Evolutionary conservation across 2,113 vertebrate species (phyloP).

Genomic region (Pygoscelis antarcticus): DNA sequence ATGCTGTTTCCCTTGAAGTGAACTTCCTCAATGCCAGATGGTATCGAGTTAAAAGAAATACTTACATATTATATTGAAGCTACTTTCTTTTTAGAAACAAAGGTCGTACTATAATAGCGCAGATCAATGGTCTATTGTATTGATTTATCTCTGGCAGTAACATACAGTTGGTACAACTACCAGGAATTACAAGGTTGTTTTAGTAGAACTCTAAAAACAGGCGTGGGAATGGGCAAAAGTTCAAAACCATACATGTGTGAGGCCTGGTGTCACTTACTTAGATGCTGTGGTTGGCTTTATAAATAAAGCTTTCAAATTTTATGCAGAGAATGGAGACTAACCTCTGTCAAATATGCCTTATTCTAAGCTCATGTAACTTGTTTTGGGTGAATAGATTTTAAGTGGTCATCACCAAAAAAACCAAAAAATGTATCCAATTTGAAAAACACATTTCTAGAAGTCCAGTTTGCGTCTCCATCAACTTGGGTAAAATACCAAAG

Average conservation of each 20-base stretch:
- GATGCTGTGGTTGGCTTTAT: background rate
- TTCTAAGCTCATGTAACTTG: background rate
- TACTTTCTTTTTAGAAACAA: background rate
- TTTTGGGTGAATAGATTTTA: background rate
- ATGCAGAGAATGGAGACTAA: background rate
- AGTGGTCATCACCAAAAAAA: background rate
- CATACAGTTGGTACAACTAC: background rate
- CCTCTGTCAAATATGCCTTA: background rate
- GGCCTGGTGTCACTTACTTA: background rate
- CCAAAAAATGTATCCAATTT: background rate
- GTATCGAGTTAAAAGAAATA: background rate
- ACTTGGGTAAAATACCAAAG: background rate
- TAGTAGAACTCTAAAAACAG: background rate
- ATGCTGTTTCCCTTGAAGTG: background rate
- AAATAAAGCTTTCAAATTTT: background rate
- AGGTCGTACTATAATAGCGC: background rate
- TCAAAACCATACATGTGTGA: background rate
- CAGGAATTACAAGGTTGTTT: background rate
- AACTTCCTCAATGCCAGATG: background rate
- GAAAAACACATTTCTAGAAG: background rate
- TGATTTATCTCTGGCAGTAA: background rate
- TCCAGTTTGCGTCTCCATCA: background rate
- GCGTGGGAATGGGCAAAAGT: background rate
- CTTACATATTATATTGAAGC: background rate
- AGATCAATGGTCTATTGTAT: background rate